Base-by-base conservation (phyloP, 2,113 vertebrate genomes). In the Chitala chitala region DNA sequence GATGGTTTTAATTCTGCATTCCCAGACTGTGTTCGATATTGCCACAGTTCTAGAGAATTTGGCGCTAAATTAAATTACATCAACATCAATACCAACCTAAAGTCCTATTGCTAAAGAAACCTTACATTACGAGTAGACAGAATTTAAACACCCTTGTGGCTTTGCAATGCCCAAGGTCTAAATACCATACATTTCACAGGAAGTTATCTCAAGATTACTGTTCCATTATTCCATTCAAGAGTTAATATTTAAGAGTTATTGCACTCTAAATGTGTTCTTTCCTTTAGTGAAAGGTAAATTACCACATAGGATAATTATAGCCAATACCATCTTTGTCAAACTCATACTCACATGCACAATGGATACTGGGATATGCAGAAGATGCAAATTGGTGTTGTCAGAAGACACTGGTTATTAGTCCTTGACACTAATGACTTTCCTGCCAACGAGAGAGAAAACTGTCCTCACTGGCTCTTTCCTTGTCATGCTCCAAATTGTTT, bases 1-100 rank as follows among this genome's bases (percentile, higher is more conserved):
- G 82, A 92, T 89, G 81, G 70, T 80, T 90, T 88, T 85, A 92
- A 92, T 93, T 88, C 83, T 71, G 87, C 85, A 84, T 85, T 86
- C 77, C 74, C 83, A 82, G 77, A 70, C 79, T 75, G 66, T 75
- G 82, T 91, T 88, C 86, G 82, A 85, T 87, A 69, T 89, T 86
- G 72, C 79, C 85, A 61, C 77, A 81, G 79, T 82, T 83, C 77
- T 78, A 20, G 64, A 79, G 78, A 78, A 89, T 81, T 82, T 77
- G 78, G 46, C 75, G 38, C 38, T 59, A 78, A 90, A 91, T 88
- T 87, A 82, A 92, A 89, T 89, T 91, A 91, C 82, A 80, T 72
- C 44, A 78, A 71, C 74, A 81, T 90, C 81, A 84, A 69, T 78
- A 79, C 85, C 78, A n/a, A n/a, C n/a, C n/a, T n/a, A 72, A 81